Evolutionary conservation across 2,113 vertebrate genomes (phyloP), one percentile per base, ranked within the genome.

Genomic region (Narcine bancroftii): DNA sequence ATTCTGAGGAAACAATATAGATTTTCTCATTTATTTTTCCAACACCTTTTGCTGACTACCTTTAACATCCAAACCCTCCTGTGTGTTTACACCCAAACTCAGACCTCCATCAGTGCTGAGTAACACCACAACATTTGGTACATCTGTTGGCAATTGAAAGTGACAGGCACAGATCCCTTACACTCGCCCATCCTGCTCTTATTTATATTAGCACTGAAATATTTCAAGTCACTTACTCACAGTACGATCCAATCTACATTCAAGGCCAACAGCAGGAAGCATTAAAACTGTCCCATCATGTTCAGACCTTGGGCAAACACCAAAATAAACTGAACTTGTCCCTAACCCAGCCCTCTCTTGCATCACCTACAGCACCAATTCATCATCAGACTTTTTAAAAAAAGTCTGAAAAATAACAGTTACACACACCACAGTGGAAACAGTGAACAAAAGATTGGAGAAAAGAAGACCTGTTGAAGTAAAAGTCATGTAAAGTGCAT

Each of bases 181-280:
- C 85, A 89, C 7, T 89, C 9, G 17, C 42, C 56, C 5, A 66
- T 65, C 56, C 39, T 89, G 85, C 85, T 87, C 6, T 89, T 66
- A 89, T 45, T 89, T 89, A 89, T n/a, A 89, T 42, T 89, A 89
- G 19, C 85, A 89, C 7, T 42, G 19, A 7, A 60, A 89, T 89
- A 36, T 26, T 89, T 65, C 39, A 79, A 56, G 60, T 66, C 36
- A 66, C 36, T 65, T 65, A 2, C 63, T 89, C 85, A 39, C 36
- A 66, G 36, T 53, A 66, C 56, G n/a, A 39, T 89, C 85, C n/a
- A 39, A 63, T 7, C 33, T 65, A 66, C 7, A 87, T 60, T 60
- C 50, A 60, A 87, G 60, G 83, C 15, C 15, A 60, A 3, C n/a
- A 66, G 60, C 53, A 63, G 10, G 9, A 89, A 66, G 85, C 19